Evolutionary conservation across 2,888 invertebrate genomes (phyloP), one percentile per base, ranked within the genome.

Genomic region (Idaea biselata): DNA sequence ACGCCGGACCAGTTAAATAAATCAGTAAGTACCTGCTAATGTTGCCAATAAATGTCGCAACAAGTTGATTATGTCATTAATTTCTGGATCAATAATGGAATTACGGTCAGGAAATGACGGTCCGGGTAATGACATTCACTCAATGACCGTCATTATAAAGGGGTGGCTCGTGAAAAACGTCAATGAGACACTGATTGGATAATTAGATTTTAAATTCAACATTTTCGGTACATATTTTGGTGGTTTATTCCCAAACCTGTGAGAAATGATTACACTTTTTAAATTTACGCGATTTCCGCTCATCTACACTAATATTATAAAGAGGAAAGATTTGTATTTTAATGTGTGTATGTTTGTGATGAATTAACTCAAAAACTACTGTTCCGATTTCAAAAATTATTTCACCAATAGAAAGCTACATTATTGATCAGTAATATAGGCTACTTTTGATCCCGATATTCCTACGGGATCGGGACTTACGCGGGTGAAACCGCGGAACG

Each of bases 31-130:
- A 66, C 58, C 61, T 63, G 44, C 14, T 44, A 44, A 44, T 44
- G 44, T 14, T 44, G 44, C 44, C 44, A 44, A 44, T 44, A 44
- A 44, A 44, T 44, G 44, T 44, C 44, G 75, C 82, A 83, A 84
- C 83, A 84, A 87, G 81, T 87, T 82, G 82, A 88, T 86, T 84
- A 86, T 82, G 74, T 81, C 85, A 56, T 56, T 56, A 18, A 56
- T 82, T 81, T 70, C 72, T 78, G 72, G 69, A 78, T 73, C 72
- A 72, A 67, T 67, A 56, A 56, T 56, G 17, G 56, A 18, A 56
- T 18, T 18, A 18, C 18, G 56, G 18, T 55, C 55, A 16, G 18
- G 56, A 56, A 56, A 56, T 56, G 56, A 56, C 56, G 56, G 56
- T 18, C 56, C 14, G 4, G 7, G 18, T 56, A 56, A 56, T 56